Evolutionary conservation across 2,797 vertebrate species (phyloP).

Genomic region (Menidia menidia): DNA sequence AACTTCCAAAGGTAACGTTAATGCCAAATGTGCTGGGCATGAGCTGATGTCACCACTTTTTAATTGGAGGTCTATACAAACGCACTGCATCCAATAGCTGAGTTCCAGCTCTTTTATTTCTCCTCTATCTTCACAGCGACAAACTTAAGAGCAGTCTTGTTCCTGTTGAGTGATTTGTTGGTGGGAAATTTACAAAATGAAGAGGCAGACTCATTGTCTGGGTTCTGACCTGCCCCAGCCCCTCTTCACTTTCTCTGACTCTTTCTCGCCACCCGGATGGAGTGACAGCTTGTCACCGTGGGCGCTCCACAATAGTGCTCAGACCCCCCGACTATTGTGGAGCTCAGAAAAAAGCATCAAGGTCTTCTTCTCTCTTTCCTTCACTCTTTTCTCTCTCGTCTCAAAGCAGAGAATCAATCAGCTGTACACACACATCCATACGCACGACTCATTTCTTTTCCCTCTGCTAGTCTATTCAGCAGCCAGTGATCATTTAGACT

Average conservation of each 20-base stretch:
- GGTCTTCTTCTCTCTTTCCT: constrained; percentile 82
- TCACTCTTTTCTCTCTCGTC: constrained; percentile 82
- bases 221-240: constrained; percentile 54
- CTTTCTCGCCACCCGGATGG: constrained; percentile 60
- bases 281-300: constrained; percentile 90
- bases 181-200: constrained; percentile 76
- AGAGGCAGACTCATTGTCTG: constrained; percentile 79
- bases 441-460: constrained; percentile 77
- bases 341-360: constrained; percentile 88
- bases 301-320: constrained; percentile 88
- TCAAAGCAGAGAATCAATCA: constrained; percentile 96
- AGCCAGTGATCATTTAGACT: constrained; percentile 97
- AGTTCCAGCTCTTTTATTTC: constrained; percentile 17
- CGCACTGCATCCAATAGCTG: background rate
- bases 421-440: constrained; percentile 74
- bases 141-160: constrained; percentile 17
- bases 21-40: background rate
- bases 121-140: constrained; percentile 2
- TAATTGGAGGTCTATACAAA: background rate
- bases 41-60: no score
- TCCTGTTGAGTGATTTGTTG: constrained; percentile 54
- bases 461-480: constrained; percentile 91
- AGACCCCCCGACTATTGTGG: constrained; percentile 87
- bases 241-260: constrained; percentile 48
- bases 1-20: background rate